Percentiles rank a stretch among this genome's conserved stretches.
Conservation (phyloP, 92 coral and sea anemone species). For the Zoanthus sociatus region DNA sequence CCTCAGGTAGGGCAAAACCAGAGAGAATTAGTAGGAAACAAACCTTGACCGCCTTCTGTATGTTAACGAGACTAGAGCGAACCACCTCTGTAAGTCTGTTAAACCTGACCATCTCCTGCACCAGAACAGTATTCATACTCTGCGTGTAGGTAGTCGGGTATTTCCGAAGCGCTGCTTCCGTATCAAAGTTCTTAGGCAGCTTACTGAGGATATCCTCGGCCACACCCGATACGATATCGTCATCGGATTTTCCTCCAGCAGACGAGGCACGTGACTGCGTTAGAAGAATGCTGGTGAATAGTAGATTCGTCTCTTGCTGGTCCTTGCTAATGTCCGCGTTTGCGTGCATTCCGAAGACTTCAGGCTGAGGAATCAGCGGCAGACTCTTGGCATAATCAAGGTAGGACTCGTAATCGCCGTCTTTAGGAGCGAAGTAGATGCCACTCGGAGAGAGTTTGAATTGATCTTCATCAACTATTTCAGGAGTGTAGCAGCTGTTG, state of each 20-base stretch:
- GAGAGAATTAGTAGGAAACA: conserved; percentile 35
- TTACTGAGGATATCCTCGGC: conserved; percentile 93
- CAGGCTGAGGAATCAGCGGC: conserved; percentile 93
- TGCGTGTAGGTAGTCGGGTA: conserved; percentile 97
- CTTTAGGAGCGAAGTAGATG: conserved; percentile 83
- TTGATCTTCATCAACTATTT: conserved; percentile 65
- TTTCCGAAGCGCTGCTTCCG: conserved; percentile 95
- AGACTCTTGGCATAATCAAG: conserved; percentile 89
- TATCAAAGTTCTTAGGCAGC: conserved; percentile 89
- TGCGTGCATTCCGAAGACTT: conserved; percentile 99
- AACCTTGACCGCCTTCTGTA: conserved; percentile 99
- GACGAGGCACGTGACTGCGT: conserved; percentile 96
- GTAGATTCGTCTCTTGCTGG: conserved; percentile 87
- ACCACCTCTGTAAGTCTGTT: conserved; percentile 96
- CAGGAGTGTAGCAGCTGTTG: conserved; percentile 82
- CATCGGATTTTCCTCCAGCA: conserved; percentile 97
- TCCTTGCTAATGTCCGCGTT: conserved; percentile 98
- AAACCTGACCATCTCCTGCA: conserved; percentile 99
- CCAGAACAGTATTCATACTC: conserved; percentile 98
- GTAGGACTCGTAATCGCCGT: conserved; percentile 95
- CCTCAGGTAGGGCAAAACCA: too few species aligned
- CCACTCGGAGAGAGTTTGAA: conserved; percentile 97
- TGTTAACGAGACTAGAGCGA: conserved; percentile 89
- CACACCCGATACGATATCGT: conserved; percentile 88
- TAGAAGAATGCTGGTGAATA: conserved; percentile 91